Evolutionary conservation across 2,113 vertebrate genomes (phyloP).

Genomic region (Sturnira hondurensis): DNA sequence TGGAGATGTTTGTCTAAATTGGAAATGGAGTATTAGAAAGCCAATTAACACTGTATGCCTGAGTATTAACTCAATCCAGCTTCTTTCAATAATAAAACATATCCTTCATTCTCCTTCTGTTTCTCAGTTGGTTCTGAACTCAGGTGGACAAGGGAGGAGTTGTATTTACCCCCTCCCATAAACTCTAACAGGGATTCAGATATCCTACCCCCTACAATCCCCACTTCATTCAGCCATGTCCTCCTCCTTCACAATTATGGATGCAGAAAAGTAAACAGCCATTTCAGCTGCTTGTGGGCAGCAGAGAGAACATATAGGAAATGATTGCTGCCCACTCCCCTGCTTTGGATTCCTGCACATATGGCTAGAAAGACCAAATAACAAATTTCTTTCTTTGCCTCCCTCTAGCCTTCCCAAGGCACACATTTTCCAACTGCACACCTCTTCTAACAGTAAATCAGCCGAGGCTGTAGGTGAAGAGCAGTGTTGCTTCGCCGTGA

Average conservation of each 20-base stretch:
- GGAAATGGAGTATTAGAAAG: neutral
- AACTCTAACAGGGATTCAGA: neutral
- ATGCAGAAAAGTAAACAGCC: neutral
- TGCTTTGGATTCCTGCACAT: neutral
- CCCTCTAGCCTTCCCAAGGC: neutral
- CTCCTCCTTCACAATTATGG: neutral
- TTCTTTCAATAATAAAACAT: neutral
- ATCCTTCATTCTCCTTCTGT: neutral
- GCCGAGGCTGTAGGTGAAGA: neutral
- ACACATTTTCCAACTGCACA: neutral
- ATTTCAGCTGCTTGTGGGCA: neutral
- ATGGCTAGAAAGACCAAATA: neutral
- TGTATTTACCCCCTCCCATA: neutral
- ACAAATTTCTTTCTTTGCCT: neutral
- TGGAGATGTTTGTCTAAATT: neutral
- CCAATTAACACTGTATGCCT: neutral
- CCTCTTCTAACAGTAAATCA: neutral
- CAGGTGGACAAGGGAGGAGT: neutral
- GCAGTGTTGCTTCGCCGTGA: neutral
- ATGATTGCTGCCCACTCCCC: neutral
- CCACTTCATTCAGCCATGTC: neutral
- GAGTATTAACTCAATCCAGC: neutral
- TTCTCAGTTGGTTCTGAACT: neutral
- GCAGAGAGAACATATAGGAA: neutral
- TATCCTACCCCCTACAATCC: neutral